Conservation (phyloP, 1,140 invertebrate species). For the Drosophila virilis region DNA sequence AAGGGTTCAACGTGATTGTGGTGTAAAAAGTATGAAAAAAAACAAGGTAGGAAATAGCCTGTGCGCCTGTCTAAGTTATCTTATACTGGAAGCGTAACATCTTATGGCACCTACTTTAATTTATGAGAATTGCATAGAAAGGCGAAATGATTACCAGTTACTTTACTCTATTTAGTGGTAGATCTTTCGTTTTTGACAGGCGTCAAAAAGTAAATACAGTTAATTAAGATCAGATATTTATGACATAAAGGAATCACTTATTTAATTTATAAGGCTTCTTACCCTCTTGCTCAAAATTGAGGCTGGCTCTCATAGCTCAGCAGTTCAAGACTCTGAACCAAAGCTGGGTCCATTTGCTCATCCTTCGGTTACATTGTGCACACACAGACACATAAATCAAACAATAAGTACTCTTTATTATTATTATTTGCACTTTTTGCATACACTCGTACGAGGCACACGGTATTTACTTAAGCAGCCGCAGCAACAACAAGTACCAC, state of each 20-base stretch:
- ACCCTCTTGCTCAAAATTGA: neutral
- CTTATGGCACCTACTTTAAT: too few relatives aligned
- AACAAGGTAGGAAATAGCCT: too few relatives aligned
- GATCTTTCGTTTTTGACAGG: neutral
- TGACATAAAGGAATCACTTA: neutral
- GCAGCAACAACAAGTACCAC: slow-evolving; percentile 47
- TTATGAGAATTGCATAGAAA: too few relatives aligned
- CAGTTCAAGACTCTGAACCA: slow-evolving; percentile 14
- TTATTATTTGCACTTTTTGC: slow-evolving; percentile 84
- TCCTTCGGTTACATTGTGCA: slow-evolving; percentile 56
- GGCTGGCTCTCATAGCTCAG: neutral
- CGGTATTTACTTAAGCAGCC: slow-evolving; percentile 77
- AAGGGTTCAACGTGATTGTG: too few relatives aligned
- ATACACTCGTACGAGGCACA: slow-evolving; percentile 56
- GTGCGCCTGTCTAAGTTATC: too few relatives aligned
- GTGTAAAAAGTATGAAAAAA: too few relatives aligned
- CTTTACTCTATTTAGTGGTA: neutral
- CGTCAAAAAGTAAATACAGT: neutral
- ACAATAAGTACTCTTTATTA: slow-evolving; percentile 84
- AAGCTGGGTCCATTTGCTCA: slow-evolving; percentile 24
- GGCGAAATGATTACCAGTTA: too few relatives aligned
- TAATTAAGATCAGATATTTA: slow-evolving; percentile 13
- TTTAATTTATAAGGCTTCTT: neutral
- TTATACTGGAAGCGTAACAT: too few relatives aligned
- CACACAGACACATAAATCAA: slow-evolving; percentile 84